Base-by-base conservation (phyloP, 2,888 invertebrate genomes). In the Gari tellinella region DNA sequence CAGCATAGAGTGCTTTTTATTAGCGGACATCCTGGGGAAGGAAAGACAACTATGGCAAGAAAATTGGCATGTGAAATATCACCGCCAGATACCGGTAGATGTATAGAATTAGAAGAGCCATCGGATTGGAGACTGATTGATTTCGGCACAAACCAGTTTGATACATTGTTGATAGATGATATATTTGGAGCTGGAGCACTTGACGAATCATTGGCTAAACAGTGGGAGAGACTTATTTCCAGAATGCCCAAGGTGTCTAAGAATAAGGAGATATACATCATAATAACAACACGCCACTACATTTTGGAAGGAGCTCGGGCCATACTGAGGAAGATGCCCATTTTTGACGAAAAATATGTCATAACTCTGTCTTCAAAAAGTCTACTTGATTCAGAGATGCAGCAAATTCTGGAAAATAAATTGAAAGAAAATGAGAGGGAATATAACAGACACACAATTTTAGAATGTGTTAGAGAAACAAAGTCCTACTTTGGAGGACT, bases 201-300 rank as follows among this genome's bases (percentile, higher is more conserved):
- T n/a, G 58, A 69, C 40, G 66, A 74, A 41, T 52, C 26, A 10
- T 23, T 69, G 12, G 40, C 65, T 10, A 48, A 62, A 17, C 40
- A 57, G 21, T 74, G 74, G 69, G 46, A 65, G 4, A 51, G 15
- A 26, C 25, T 45, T 52, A 49, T 65, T 1, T 51, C 46, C 8
- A 69, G 65, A 26, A 23, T 74, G 14, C 43, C 53, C 23, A 58
- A 26, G 37, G 61, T 62, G 17, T 43, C 55, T 12, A 37, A 65
- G 25, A 52, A 56, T 2, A 58, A 61, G 26, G 17, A 10, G 25
- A 26, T 57, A 1, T 51, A 65, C 26, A 43, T 66, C 15, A 53
- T 74, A 5, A 62, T 74, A 12, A 64, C 76, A n/a, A 64, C 70
- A n/a, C 57, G 76, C 17, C 63, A 70, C 45, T 76, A 72, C 17